phyloP scores from a whole-genome alignment of 1,140 invertebrate genomes.

The Eulimnadia texana region DNA sequence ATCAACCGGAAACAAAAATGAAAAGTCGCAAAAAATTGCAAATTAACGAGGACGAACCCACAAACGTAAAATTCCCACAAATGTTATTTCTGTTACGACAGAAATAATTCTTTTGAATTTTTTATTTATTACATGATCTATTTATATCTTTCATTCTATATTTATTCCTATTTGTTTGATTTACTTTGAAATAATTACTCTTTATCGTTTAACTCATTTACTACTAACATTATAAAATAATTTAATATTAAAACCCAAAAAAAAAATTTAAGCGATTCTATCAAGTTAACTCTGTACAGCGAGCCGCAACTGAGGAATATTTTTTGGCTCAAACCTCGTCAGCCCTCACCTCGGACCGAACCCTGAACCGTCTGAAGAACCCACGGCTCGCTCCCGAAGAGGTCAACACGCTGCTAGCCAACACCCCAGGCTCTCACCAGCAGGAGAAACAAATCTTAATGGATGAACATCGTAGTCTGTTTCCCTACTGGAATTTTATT shows the following conservation, averaged over 20 bases:
- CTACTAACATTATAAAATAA: background rate
- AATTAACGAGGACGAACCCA: background rate
- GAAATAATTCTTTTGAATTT: too few relatives aligned
- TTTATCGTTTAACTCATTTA: too few relatives aligned
- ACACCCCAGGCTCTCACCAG: slow-evolving; percentile 24
- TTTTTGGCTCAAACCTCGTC: slow-evolving; percentile 30
- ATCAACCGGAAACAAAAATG: background rate
- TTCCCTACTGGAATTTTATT: slow-evolving; percentile 31
- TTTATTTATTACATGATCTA: too few relatives aligned
- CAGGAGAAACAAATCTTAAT: slow-evolving; percentile 25
- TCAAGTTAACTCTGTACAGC: background rate
- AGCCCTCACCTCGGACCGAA: slow-evolving; percentile 61
- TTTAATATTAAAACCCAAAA: too few relatives aligned
- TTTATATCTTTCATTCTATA: too few relatives aligned
- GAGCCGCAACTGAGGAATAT: slow-evolving; percentile 27
- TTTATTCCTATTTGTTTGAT: too few relatives aligned
- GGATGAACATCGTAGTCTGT: slow-evolving; percentile 25
- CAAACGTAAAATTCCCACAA: background rate
- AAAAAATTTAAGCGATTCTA: too few relatives aligned
- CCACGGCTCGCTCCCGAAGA: slow-evolving; percentile 49
- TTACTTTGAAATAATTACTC: too few relatives aligned
- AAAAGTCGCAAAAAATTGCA: background rate
- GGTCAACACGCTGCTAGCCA: slow-evolving; percentile 39
- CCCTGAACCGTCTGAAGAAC: slow-evolving; percentile 56
- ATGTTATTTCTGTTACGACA: background rate